Percentiles rank a stretch among this genome's conserved stretches.
Conservation (phyloP, 2,797 vertebrate species). For the Peromyscus melanophrys region DNA sequence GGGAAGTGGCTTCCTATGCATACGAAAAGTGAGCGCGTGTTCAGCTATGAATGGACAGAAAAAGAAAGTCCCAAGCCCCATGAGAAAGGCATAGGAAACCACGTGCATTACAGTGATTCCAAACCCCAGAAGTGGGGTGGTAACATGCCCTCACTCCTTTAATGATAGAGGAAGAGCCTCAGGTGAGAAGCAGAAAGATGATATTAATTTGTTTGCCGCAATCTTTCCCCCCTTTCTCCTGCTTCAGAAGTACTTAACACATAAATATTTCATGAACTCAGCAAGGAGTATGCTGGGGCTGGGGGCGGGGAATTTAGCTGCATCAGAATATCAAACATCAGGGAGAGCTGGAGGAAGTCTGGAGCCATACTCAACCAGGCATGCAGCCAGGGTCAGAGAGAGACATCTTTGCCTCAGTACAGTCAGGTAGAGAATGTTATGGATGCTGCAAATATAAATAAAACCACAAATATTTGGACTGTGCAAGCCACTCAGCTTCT, state of each 20-base stretch:
- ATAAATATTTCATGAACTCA: slow-evolving; percentile 39
- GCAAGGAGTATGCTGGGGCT: background rate
- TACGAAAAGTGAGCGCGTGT: background rate
- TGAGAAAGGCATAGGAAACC: slow-evolving; percentile 8
- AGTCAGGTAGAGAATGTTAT: background rate
- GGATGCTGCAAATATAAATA: background rate
- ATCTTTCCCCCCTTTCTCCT: slow-evolving; percentile 39
- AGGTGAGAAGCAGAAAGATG: background rate
- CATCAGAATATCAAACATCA: background rate
- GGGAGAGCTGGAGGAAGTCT: background rate
- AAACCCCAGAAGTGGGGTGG: background rate
- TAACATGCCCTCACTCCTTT: background rate
- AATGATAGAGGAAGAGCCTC: background rate
- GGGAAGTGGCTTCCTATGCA: background rate
- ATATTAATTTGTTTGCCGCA: slow-evolving; percentile 23
- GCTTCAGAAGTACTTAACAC: slow-evolving; percentile 17
- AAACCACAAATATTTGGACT: background rate
- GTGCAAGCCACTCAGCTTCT: background rate
- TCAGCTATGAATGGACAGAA: background rate
- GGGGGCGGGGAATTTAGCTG: background rate
- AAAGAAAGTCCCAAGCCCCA: slow-evolving; percentile 18
- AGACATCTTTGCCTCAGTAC: background rate
- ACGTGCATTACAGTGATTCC: background rate
- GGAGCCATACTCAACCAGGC: background rate
- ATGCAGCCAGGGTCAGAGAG: background rate